These are phyloP conservation scores for Acleris emargana DNA, from an alignment of 2,888 invertebrate genomes.

Conservation along the genomic window DNA sequence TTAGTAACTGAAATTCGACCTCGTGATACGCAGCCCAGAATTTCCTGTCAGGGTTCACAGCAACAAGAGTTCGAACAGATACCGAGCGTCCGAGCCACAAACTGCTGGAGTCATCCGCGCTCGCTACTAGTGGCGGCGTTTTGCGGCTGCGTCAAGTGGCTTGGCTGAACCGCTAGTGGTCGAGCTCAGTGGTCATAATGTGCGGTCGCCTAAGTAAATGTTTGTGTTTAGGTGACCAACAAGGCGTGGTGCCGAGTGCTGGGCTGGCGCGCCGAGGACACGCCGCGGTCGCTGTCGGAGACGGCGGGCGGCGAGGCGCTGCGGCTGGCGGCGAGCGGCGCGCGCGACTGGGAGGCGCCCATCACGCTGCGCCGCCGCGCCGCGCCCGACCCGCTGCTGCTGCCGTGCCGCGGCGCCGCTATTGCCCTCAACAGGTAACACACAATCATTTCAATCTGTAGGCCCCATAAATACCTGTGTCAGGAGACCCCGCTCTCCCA, in stretches of 20 bases:
- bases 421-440: slow-evolving; percentile 66
- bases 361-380: slow-evolving; percentile 91
- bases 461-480: too few species aligned
- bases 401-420: slow-evolving; percentile 74
- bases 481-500: too few species aligned
- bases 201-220: neutral
- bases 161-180: too few species aligned
- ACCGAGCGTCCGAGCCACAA: too few species aligned
- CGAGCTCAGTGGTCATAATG: too few species aligned
- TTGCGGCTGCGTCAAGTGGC: too few species aligned
- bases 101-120: too few species aligned
- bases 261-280: slow-evolving; percentile 83
- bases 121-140: too few species aligned
- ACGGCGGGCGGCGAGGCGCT: slow-evolving; percentile 77
- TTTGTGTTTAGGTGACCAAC: slow-evolving; percentile 89
- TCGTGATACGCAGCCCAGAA: neutral
- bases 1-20: too few species aligned
- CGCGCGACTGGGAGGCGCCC: slow-evolving; percentile 90
- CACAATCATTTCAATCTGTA: neutral
- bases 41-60: neutral
- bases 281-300: slow-evolving; percentile 64
- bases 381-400: slow-evolving; percentile 86
- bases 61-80: too few species aligned
- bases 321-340: slow-evolving; percentile 81
- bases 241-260: slow-evolving; percentile 92